These are phyloP conservation scores for Phocoena phocoena DNA, from an alignment of 2,113 vertebrate genomes.

Conservation along the genomic window DNA sequence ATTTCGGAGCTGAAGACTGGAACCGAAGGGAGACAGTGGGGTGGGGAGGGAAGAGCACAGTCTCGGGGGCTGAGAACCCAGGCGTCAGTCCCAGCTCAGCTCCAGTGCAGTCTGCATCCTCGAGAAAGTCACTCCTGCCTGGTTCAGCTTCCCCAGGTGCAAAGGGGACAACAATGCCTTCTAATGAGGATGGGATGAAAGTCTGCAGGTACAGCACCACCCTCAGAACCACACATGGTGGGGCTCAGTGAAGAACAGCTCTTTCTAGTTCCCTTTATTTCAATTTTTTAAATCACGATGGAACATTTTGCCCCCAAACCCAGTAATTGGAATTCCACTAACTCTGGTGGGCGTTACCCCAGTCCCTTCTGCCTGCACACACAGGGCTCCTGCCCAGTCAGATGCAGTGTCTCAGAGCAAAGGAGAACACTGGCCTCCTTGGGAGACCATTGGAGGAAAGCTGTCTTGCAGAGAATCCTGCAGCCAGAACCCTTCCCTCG, in stretches of 20 bases:
- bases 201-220: rapidly evolving
- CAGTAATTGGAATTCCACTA: not conserved
- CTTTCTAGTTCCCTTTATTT: not conserved
- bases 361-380: not conserved
- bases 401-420: not conserved
- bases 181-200: not conserved
- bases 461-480: not conserved
- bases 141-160: not conserved
- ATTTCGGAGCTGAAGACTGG: not conserved
- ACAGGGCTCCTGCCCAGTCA: not conserved
- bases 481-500: not conserved
- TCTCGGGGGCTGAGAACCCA: not conserved
- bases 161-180: rapidly evolving
- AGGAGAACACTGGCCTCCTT: not conserved
- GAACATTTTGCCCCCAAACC: not conserved
- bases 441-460: not conserved
- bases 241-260: not conserved
- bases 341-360: not conserved
- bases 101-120: not conserved
- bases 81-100: not conserved
- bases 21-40: not conserved
- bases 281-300: not conserved
- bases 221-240: rapidly evolving
- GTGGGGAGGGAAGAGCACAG: not conserved
- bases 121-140: not conserved